Conservation (phyloP, 1,140 invertebrate genomes). For the Sycobia sp. region DNA sequence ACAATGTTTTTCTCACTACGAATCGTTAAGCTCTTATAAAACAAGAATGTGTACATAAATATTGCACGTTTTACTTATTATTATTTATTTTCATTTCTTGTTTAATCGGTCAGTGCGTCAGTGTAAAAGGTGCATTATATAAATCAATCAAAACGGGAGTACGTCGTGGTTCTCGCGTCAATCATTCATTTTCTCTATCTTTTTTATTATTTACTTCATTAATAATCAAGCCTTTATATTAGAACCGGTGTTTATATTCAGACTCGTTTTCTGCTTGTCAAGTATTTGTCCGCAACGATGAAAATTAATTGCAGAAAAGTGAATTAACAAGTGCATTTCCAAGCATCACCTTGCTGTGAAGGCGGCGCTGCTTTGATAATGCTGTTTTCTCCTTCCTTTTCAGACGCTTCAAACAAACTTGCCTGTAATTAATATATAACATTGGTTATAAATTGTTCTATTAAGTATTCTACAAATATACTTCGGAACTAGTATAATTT, state of each 20-base stretch:
- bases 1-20: neutral
- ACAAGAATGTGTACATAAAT: neutral
- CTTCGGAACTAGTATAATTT: too few relatives aligned
- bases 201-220: too few relatives aligned
- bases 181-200: too few relatives aligned
- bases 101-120: too few relatives aligned
- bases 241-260: neutral
- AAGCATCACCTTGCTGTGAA: constrained; percentile 50
- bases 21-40: constrained; percentile 10
- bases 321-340: constrained; percentile 52
- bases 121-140: too few relatives aligned
- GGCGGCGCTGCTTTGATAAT: constrained; percentile 49
- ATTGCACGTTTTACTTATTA: constrained; percentile 1
- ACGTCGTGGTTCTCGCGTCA: too few relatives aligned
- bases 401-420: constrained; percentile 52
- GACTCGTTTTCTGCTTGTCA: too few relatives aligned
- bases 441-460: too few relatives aligned
- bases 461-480: too few relatives aligned
- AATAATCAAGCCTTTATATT: neutral
- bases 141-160: too few relatives aligned
- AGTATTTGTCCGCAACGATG: too few relatives aligned
- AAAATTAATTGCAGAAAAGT: neutral
- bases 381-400: constrained; percentile 48
- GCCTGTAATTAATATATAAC: constrained; percentile 42
- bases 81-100: neutral